phyloP scores from a whole-genome alignment of 2,797 vertebrate species.

The Hoplostethus atlanticus region DNA sequence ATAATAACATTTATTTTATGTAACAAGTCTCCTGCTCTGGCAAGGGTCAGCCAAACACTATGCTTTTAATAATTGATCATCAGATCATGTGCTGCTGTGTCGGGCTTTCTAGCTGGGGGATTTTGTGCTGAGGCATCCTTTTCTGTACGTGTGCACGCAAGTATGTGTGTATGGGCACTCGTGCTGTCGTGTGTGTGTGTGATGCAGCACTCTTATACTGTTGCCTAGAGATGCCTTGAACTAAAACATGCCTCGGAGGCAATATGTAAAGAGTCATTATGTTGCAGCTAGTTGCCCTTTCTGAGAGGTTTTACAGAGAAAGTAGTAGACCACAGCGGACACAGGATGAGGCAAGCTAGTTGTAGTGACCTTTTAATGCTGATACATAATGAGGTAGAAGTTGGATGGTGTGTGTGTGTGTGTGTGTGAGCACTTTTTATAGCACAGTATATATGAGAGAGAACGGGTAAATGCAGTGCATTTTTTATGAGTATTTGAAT shows the following conservation, averaged over 20 bases:
- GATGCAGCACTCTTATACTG: background rate
- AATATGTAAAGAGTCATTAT: slow-evolving; percentile 22
- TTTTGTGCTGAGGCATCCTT: slow-evolving; percentile 2
- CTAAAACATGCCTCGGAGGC: background rate
- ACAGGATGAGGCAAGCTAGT: background rate
- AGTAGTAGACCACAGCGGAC: slow-evolving; percentile 7
- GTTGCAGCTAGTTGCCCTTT: slow-evolving; percentile 8
- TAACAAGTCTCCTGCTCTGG: background rate
- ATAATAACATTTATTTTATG: background rate
- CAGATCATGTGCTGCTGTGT: slow-evolving; percentile 1
- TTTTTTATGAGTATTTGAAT: no score
- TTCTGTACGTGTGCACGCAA: background rate
- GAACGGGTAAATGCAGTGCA: no score
- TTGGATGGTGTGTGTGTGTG: background rate
- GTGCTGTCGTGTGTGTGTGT: background rate
- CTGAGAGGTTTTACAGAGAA: slow-evolving; percentile 14
- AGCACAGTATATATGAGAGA: no score
- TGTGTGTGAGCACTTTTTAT: background rate
- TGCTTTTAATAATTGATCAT: slow-evolving; percentile 11
- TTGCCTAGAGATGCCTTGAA: slow-evolving; percentile 2
- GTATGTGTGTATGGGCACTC: no score
- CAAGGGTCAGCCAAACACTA: background rate
- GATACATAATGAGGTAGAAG: background rate
- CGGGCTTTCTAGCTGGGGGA: background rate
- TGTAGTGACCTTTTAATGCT: slow-evolving; percentile 14